Evolutionary conservation across 2,113 vertebrate genomes (phyloP).

Genomic region (Anolis carolinensis): DNA sequence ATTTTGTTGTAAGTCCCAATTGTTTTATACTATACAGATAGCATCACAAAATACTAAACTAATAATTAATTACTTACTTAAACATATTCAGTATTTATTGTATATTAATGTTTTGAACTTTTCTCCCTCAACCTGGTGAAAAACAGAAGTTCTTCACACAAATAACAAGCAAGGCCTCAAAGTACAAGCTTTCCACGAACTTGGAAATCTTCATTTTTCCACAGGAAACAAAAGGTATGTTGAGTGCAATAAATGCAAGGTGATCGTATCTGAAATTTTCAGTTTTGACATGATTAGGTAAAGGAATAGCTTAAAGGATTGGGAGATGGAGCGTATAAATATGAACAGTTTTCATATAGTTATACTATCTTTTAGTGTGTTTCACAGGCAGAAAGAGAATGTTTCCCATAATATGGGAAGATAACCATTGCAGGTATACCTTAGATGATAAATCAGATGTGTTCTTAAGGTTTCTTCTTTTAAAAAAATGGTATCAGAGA

Average conservation of each 20-base stretch:
- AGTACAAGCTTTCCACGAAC: slow-evolving; percentile 86
- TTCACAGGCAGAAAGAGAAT: too few species aligned
- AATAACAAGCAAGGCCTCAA: slow-evolving; percentile 80
- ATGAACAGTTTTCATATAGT: too few species aligned
- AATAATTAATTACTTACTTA: background rate
- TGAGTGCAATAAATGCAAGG: slow-evolving; percentile 15
- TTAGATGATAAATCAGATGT: too few species aligned
- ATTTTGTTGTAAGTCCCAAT: background rate
- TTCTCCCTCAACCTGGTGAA: slow-evolving; percentile 57
- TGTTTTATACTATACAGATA: background rate
- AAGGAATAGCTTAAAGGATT: background rate
- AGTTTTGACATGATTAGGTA: background rate
- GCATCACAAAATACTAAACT: background rate
- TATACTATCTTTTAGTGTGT: too few species aligned
- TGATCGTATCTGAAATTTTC: background rate
- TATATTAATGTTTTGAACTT: background rate
- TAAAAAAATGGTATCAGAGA: too few species aligned
- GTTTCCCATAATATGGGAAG: too few species aligned
- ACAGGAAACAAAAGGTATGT: slow-evolving; percentile 84
- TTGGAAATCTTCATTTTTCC: slow-evolving; percentile 89
- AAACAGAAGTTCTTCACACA: slow-evolving; percentile 84
- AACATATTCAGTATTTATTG: background rate
- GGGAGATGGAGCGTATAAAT: too few species aligned
- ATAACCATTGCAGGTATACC: too few species aligned
- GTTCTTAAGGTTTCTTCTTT: too few species aligned